Percentiles rank a stretch among this genome's conserved stretches.
These are phyloP conservation scores for Nannobrachium achirus DNA, from an alignment of 2,113 vertebrate genomes.

Conservation along the genomic window DNA sequence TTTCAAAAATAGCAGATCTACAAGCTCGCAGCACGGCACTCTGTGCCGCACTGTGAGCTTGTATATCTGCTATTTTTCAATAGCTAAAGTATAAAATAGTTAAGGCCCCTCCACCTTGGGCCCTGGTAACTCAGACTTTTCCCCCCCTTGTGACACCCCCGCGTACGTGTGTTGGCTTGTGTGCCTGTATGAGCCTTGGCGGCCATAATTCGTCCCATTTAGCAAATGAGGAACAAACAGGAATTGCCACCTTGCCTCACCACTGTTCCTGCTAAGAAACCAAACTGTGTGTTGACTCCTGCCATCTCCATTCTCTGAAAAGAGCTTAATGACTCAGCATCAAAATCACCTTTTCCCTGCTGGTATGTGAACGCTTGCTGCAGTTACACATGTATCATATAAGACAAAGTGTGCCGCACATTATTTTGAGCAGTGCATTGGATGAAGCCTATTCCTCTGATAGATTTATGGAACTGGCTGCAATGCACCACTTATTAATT, in stretches of 20 bases:
- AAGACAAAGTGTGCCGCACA: slow-evolving; percentile 20
- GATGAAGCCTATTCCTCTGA: slow-evolving; percentile 39
- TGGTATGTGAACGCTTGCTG: slow-evolving; percentile 25
- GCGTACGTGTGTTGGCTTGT: slow-evolving; percentile 30
- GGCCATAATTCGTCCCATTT: slow-evolving; percentile 68
- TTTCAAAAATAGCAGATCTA: too few species aligned
- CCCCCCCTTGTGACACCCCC: too few species aligned
- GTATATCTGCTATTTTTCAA: too few species aligned
- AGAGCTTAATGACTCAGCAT: slow-evolving; percentile 34
- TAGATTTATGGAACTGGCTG: slow-evolving; percentile 41
- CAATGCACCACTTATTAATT: slow-evolving; percentile 49
- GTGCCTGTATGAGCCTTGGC: slow-evolving; percentile 24
- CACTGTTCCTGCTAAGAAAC: slow-evolving; percentile 30
- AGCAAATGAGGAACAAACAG: slow-evolving; percentile 50
- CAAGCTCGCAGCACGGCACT: too few species aligned
- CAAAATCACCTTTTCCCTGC: slow-evolving; percentile 27
- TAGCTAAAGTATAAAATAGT: too few species aligned
- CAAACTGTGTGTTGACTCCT: slow-evolving; percentile 37
- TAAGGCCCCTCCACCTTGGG: too few species aligned
- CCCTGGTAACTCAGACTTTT: too few species aligned
- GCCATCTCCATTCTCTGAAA: slow-evolving; percentile 38
- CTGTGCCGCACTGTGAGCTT: too few species aligned
- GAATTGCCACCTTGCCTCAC: slow-evolving; percentile 45
- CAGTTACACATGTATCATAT: slow-evolving; percentile 28
- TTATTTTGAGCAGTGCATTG: slow-evolving; percentile 30